Evolutionary conservation across 1,140 invertebrate genomes (phyloP).

Genomic region (Lordiphosa clarofinis): DNA sequence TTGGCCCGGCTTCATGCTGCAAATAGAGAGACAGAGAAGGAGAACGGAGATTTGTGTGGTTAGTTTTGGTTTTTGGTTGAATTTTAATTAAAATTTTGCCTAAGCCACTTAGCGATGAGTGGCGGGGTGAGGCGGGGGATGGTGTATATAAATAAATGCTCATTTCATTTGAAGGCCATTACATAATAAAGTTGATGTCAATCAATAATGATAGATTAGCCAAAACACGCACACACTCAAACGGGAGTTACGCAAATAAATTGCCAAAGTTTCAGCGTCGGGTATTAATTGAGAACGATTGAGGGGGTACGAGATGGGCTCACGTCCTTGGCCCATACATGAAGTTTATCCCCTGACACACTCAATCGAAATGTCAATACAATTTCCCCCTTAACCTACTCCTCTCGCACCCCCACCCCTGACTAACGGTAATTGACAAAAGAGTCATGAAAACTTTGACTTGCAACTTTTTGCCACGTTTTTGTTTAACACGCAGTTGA

Average conservation of each 20-base stretch:
- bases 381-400: conserved; percentile 1
- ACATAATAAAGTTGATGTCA: conserved; percentile 37
- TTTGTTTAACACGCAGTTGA: conserved; percentile 71
- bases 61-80: conserved; percentile 32
- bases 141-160: conserved; percentile 55
- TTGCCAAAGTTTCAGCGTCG: conserved; percentile 47
- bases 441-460: conserved; percentile 75
- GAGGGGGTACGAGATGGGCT: too few species aligned
- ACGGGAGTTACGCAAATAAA: conserved; percentile 49
- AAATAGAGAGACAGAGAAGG: conserved; percentile 39
- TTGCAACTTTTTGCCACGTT: conserved; percentile 70
- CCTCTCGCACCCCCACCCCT: neutral
- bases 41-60: conserved; percentile 24
- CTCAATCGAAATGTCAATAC: conserved; percentile 68
- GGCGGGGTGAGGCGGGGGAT: neutral
- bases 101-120: conserved; percentile 28
- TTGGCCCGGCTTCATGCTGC: conserved; percentile 37
- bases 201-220: conserved; percentile 77
- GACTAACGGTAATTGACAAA: conserved; percentile 75
- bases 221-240: conserved; percentile 31
- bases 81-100: conserved; percentile 48
- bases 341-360: conserved; percentile 34
- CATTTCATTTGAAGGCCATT: conserved; percentile 40
- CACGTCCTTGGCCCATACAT: too few species aligned
- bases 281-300: conserved; percentile 53